Base-by-base conservation (phyloP, 1,140 invertebrate species). In the Arctopsyche grandis region DNA sequence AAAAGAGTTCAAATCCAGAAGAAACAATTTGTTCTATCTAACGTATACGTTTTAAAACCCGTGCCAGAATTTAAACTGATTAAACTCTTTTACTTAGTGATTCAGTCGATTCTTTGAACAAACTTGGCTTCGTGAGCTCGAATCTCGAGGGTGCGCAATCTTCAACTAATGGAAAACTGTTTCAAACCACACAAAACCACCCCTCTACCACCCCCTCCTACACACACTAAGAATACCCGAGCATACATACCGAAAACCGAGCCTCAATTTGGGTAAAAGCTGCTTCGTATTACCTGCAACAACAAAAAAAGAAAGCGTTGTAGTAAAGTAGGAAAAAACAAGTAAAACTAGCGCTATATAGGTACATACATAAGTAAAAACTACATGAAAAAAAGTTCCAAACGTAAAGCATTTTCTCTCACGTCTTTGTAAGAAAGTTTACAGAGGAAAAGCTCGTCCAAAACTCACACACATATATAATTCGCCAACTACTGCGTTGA, bases 121-220 rank as follows among this genome's bases (percentile, higher is more conserved):
- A 52, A 52, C 48, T 52, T 52, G 48, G 16, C 29, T 38, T 38
- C 29, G 29, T 38, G n/a, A 38, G 29, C 29, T 38, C 29, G 29
- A 38, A 46, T 9, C 44, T n/a, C 52, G 14, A 9, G 14, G 21
- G 56, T 21, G 16, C 56, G 56, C 56, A 60, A 19, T 60, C 48
- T 60, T 21, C 56, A n/a, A 60, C 56, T 60, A 60, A 60, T 60
- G 56, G 56, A 60, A 60, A 60, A 60, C 56, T 60, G 56, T 21
- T 60, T 60, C 56, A 60, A 21, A 60, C 48, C 48, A 52, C 12
- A 52, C 56, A 38, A 1, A 38, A 38, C 29, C 29, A n/a, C n/a
- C n/a, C n/a, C n/a, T n/a, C n/a, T n/a, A n/a, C n/a, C n/a, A n/a
- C n/a, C n/a, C n/a, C n/a, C n/a, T n/a, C n/a, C n/a, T n/a, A n/a